Conservation (phyloP, 2,888 invertebrate species). For the Phragmatobia fuliginosa region DNA sequence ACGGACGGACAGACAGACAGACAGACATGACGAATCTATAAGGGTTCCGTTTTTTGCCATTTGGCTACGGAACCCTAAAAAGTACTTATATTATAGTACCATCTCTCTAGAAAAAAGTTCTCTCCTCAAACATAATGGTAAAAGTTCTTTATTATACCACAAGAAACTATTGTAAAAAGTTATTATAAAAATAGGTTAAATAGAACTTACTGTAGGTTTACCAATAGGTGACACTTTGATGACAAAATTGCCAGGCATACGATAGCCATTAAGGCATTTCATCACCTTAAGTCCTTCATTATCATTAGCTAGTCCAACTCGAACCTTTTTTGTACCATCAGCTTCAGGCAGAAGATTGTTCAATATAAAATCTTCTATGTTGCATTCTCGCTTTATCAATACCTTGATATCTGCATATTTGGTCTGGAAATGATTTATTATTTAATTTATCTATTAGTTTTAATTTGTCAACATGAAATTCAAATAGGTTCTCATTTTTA, state of each 20-base stretch:
- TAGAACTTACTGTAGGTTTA: conserved; percentile 51
- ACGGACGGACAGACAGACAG: too few species aligned
- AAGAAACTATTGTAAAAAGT: too few species aligned
- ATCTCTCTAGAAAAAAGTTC: too few species aligned
- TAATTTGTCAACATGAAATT: too few species aligned
- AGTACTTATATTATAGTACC: too few species aligned
- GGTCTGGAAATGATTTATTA: conserved; percentile 57
- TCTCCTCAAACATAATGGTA: too few species aligned
- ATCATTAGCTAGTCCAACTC: conserved; percentile 72
- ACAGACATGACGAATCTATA: too few species aligned
- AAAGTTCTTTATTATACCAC: too few species aligned
- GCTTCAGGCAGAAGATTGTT: conserved; percentile 67
- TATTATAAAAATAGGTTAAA: not conserved
- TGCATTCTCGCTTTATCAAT: conserved; percentile 71
- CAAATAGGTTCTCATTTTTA: too few species aligned
- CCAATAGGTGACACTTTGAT: conserved; percentile 68
- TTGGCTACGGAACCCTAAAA: too few species aligned
- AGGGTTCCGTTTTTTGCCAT: too few species aligned
- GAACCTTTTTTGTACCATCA: conserved; percentile 69
- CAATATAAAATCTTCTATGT: conserved; percentile 72
- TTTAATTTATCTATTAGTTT: not conserved
- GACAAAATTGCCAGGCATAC: conserved; percentile 60
- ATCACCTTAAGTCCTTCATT: conserved; percentile 68
- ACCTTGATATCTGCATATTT: conserved; percentile 74
- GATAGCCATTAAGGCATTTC: conserved; percentile 72